Conservation (phyloP, 2,113 vertebrate species). For the Odontophorus gujanensis region DNA sequence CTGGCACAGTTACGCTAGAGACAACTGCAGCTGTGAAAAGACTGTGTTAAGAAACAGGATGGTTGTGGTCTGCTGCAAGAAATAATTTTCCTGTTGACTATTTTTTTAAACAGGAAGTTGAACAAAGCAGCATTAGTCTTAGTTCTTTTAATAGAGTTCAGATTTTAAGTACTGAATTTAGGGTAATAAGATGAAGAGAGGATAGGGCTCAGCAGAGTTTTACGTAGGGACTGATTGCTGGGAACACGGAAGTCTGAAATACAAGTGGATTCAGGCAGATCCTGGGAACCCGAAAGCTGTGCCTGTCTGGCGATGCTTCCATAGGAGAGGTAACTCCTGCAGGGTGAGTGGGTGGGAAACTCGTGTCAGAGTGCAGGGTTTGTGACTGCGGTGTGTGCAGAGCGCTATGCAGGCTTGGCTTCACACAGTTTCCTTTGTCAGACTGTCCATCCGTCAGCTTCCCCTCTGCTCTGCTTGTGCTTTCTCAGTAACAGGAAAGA, state of each 20-base stretch:
- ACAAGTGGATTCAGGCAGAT: not conserved
- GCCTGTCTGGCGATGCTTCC: not conserved
- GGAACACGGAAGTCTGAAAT: not conserved
- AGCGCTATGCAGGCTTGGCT: not conserved
- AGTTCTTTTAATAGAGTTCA: slow-evolving; percentile 62
- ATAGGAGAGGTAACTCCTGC: not conserved
- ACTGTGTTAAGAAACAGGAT: slow-evolving; percentile 73
- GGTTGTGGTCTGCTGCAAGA: slow-evolving; percentile 74
- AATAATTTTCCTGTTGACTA: slow-evolving; percentile 81
- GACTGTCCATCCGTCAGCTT: not conserved
- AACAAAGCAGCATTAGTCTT: slow-evolving; percentile 60
- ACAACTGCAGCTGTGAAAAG: slow-evolving; percentile 68
- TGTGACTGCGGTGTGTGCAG: accelerated
- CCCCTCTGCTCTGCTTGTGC: slow-evolving; percentile 1
- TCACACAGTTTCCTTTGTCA: slow-evolving; percentile 3
- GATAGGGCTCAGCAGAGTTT: not conserved
- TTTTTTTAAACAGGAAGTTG: slow-evolving; percentile 76
- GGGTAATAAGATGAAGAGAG: not conserved
- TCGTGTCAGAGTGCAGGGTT: not conserved
- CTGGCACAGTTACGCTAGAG: slow-evolving; percentile 21
- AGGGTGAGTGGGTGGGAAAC: not conserved
- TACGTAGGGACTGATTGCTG: not conserved
- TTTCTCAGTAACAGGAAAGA: not conserved
- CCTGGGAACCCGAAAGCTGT: not conserved
- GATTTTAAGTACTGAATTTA: slow-evolving; percentile 46